phyloP scores from a whole-genome alignment of 2,888 invertebrate genomes.

The Pachycephus smyrnensis region DNA sequence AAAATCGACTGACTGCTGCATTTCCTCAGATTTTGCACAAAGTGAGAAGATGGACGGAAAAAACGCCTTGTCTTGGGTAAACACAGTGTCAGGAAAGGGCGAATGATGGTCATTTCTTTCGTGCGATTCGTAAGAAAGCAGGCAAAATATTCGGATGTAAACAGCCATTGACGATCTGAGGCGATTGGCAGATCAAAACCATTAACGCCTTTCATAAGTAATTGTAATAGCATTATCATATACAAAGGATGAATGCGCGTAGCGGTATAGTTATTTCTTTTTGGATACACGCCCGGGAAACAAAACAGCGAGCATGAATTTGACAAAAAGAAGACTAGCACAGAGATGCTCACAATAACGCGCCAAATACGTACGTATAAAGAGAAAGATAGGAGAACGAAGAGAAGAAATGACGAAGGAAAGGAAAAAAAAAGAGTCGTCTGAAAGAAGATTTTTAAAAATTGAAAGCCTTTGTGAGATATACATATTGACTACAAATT shows the following conservation, averaged over 20 bases:
- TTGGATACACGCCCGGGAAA: constrained; percentile 48
- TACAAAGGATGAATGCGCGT: constrained; percentile 39
- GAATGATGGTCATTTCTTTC: constrained; percentile 5
- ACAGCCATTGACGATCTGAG: neutral
- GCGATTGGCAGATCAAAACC: neutral
- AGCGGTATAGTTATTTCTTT: constrained; percentile 16
- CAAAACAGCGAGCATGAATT: constrained; percentile 32
- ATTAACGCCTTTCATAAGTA: neutral
- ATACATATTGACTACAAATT: too few species aligned
- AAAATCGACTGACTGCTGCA: too few species aligned
- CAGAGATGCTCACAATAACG: constrained; percentile 21
- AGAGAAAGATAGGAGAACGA: too few species aligned
- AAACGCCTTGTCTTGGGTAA: too few species aligned
- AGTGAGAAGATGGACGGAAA: too few species aligned
- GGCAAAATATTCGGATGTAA: neutral
- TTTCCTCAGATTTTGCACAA: too few species aligned
- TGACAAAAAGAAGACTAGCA: constrained; percentile 35
- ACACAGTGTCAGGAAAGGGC: neutral
- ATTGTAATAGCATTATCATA: constrained; percentile 30
- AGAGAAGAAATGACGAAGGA: too few species aligned
- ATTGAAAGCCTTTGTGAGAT: too few species aligned
- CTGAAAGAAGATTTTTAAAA: neutral
- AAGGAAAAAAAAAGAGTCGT: neutral
- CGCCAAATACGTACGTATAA: too few species aligned
- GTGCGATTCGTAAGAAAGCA: neutral